Conservation (phyloP, 2,797 vertebrate genomes). For the Spheniscus humboldti region DNA sequence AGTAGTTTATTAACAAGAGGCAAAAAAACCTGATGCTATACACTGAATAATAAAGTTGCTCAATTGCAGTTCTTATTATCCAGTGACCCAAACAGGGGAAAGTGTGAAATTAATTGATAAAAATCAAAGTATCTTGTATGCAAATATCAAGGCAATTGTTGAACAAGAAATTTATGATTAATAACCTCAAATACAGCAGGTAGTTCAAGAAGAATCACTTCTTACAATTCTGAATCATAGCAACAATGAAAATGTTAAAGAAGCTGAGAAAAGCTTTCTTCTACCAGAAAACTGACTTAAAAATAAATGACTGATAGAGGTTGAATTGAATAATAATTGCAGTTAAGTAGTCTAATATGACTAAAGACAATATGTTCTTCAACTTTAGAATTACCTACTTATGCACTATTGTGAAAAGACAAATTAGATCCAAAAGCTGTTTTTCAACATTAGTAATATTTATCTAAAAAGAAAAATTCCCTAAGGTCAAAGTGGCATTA, state of each 20-base stretch:
- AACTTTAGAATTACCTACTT: background rate
- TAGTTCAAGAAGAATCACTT: background rate
- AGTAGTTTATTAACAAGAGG: background rate
- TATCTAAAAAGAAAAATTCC: background rate
- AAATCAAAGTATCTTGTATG: background rate
- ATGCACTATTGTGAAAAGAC: background rate
- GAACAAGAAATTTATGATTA: background rate
- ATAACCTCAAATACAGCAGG: background rate
- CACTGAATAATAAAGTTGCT: background rate
- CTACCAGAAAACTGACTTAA: background rate
- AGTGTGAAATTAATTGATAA: background rate
- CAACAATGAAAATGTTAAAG: background rate
- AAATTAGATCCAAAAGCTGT: background rate
- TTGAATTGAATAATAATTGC: background rate
- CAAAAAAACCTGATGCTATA: background rate
- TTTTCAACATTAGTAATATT: background rate
- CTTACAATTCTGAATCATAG: background rate
- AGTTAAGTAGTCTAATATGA: background rate
- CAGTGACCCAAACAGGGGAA: background rate
- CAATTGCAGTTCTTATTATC: background rate
- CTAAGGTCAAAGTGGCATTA: background rate
- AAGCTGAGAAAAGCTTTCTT: background rate
- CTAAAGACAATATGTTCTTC: conserved; percentile 3
- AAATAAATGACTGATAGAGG: background rate
- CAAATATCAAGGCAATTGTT: background rate